phyloP scores from a whole-genome alignment of 1,140 invertebrate species.

The Solenopsis fugax region DNA sequence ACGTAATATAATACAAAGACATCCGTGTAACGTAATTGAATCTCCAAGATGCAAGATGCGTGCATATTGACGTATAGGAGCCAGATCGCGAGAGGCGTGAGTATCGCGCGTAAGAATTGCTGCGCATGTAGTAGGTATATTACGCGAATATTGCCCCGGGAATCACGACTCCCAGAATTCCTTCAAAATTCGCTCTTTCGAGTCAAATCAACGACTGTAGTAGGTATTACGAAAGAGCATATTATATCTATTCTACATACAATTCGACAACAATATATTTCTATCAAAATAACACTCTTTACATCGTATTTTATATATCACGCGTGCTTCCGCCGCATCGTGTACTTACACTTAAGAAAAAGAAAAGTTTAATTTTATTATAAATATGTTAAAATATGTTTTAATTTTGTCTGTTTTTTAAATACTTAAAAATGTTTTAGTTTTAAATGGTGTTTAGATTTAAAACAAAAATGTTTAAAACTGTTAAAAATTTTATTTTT shows the following conservation, averaged over 20 bases:
- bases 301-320: neutral
- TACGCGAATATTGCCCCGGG: neutral
- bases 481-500: no score
- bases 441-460: no score
- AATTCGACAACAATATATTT: neutral
- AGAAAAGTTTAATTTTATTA: no score
- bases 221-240: neutral
- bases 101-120: neutral
- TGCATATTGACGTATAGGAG: neutral
- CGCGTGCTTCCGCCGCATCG: neutral
- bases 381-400: no score
- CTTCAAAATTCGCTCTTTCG: neutral
- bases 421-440: no score
- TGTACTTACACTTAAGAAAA: no score
- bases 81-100: neutral
- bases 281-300: neutral
- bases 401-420: no score
- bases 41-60: neutral
- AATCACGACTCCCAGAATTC: neutral
- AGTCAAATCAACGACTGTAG: neutral
- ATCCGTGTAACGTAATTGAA: conserved; percentile 27
- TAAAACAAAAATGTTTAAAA: no score
- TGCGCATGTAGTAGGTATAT: neutral
- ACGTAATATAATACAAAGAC: neutral
- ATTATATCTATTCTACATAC: no score